Evolutionary conservation across 2,797 vertebrate species (phyloP), one percentile per base, ranked within the genome.

Genomic region (Peromyscus melanophrys): DNA sequence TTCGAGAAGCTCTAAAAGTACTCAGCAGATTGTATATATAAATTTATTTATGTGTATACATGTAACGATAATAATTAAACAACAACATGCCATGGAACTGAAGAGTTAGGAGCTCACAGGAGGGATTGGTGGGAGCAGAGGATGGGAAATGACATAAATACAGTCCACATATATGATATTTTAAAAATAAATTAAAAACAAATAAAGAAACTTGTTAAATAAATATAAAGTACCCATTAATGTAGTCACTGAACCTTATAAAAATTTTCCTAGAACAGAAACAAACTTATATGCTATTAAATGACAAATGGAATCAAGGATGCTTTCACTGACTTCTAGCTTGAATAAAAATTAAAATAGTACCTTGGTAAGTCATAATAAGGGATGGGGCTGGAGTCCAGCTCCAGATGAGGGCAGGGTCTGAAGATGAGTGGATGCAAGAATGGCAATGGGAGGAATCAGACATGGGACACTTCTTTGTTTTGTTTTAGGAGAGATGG

Each of bases 321-420:
- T 49, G n/a, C 19, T 7, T 96, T 86, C 57, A 61, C 19, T 31
- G 65, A 86, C 95, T 46, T 83, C 77, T 77, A 94, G 40, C 63
- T 78, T 95, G 90, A 89, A 55, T 95, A 71, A 94, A 86, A 88
- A 95, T 43, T 77, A 6, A 85, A 91, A 96, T 95, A 77, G 80
- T 95, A 85, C 82, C 71, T 92, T 49, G 14, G 40, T 65, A 69
- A 94, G n/a, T 11, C 77, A 55, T 85, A 90, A 90, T 61, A 95
- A 23, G 2, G 23, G 13, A n/a, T 78, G 27, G 59, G 14, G 17
- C 55, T 13, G 17, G 55, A 57, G 55, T 19, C 17, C 55, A 57
- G 55, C 55, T 57, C 55, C 55, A 57, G 55, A 57, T 57, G 17
- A 57, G 55, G 55, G 55, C 16, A 57, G 4, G 55, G 16, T 57